phyloP scores from a whole-genome alignment of 2,888 invertebrate species.

The Glaucopsyche alexis region DNA sequence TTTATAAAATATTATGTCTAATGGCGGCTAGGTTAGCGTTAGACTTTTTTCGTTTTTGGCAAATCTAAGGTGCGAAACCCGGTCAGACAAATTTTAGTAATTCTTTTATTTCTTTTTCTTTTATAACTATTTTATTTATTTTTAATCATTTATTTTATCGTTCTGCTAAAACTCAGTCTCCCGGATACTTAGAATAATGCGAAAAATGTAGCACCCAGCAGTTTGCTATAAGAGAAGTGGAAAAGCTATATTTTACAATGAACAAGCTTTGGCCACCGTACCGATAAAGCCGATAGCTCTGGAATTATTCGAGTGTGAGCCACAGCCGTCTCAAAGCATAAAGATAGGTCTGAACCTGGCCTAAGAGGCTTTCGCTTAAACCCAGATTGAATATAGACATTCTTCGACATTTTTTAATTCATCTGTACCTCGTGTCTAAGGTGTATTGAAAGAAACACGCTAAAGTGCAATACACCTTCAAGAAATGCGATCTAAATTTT shows the following conservation, averaged over 20 bases:
- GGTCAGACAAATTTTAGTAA: too few species aligned
- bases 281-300: constrained; percentile 34
- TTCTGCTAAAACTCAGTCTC: too few species aligned
- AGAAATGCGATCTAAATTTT: too few species aligned
- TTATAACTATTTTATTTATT: too few species aligned
- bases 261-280: not conserved
- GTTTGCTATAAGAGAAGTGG: not conserved
- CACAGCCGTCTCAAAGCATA: constrained; percentile 27
- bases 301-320: constrained; percentile 38
- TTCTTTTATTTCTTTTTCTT: too few species aligned
- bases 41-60: too few species aligned
- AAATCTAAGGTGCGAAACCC: too few species aligned
- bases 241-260: constrained; percentile 5
- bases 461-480: not conserved
- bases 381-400: constrained; percentile 9
- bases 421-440: not conserved
- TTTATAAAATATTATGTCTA: too few species aligned
- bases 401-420: constrained; percentile 18
- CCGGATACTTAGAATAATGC: too few species aligned
- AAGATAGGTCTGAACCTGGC: constrained; percentile 19
- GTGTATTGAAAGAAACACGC: not conserved
- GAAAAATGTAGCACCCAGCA: not conserved
- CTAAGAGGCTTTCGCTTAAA: constrained; percentile 11
- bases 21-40: too few species aligned
- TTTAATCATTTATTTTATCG: too few species aligned